Percentiles rank a stretch among this genome's conserved stretches.
These are phyloP conservation scores for Enteromius afrohamiltoni DNA, from an alignment of 2,797 vertebrate species.

Conservation along the genomic window DNA sequence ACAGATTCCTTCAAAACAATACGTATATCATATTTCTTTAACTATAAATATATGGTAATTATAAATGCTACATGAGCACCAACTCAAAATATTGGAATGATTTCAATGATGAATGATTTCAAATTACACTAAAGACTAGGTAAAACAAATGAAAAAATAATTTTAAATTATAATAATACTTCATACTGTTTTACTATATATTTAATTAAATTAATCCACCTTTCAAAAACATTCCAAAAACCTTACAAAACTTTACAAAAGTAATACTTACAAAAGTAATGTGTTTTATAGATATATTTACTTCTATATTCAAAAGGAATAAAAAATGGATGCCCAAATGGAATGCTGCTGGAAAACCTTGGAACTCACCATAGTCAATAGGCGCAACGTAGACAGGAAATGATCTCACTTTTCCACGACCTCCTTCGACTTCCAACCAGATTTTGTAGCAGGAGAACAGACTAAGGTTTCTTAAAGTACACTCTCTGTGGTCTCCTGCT, in stretches of 20 bases:
- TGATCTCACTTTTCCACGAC: conserved; percentile 79
- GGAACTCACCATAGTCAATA: conserved; percentile 84
- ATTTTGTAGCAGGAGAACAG: conserved; percentile 87
- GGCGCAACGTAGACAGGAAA: conserved; percentile 83
- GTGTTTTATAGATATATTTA: background rate
- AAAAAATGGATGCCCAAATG: background rate
- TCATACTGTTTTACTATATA: background rate
- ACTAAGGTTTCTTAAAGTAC: conserved; percentile 83
- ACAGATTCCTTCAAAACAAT: background rate
- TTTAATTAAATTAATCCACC: background rate
- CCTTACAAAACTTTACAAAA: background rate
- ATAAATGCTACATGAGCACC: background rate
- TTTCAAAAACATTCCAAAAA: background rate
- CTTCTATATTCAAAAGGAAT: background rate
- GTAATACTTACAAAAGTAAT: background rate
- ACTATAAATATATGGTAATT: background rate
- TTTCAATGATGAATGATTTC: too few relatives aligned
- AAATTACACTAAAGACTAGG: too few relatives aligned
- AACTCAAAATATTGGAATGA: background rate
- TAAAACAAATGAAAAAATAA: background rate
- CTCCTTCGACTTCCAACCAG: conserved; percentile 86
- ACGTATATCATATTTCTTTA: background rate
- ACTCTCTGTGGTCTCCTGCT: conserved; percentile 73
- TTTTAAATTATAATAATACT: background rate
- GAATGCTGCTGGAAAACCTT: background rate